Conservation (phyloP, 2,113 vertebrate genomes). For the Ptyas mucosa region DNA sequence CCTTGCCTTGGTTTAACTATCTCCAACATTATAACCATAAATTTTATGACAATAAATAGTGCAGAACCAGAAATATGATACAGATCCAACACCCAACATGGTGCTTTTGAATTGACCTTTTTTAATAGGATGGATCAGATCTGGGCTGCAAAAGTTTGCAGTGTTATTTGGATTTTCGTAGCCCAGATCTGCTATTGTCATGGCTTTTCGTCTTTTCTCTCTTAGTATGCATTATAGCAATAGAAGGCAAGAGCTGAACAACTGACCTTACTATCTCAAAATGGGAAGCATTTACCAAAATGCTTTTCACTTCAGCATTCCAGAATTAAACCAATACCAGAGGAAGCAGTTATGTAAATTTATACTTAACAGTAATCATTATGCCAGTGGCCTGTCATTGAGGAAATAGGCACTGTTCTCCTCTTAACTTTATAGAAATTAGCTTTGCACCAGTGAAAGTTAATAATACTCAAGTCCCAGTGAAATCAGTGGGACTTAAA, state of each 20-base stretch:
- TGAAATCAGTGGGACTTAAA: neutral
- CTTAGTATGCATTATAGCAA: neutral
- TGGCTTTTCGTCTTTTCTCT: neutral
- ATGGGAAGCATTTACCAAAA: neutral
- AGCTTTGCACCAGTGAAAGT: neutral
- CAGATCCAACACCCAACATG: neutral
- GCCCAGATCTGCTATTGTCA: neutral
- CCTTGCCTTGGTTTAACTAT: neutral
- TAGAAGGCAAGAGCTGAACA: neutral
- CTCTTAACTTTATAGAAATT: neutral
- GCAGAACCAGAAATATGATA: neutral
- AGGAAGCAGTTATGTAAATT: conserved; percentile 6
- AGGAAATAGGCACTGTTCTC: neutral
- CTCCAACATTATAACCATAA: neutral
- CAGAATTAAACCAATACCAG: neutral
- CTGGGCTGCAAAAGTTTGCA: neutral
- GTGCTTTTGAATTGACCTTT: neutral
- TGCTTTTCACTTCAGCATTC: neutral
- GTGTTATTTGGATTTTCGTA: neutral
- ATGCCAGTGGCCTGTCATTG: neutral
- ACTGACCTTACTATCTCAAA: neutral
- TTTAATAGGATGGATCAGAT: neutral
- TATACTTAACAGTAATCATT: neutral
- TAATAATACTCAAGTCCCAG: neutral
- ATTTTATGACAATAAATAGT: neutral